Base-by-base conservation (phyloP, 2,888 invertebrate genomes). In the Trachelus troglodyta region DNA sequence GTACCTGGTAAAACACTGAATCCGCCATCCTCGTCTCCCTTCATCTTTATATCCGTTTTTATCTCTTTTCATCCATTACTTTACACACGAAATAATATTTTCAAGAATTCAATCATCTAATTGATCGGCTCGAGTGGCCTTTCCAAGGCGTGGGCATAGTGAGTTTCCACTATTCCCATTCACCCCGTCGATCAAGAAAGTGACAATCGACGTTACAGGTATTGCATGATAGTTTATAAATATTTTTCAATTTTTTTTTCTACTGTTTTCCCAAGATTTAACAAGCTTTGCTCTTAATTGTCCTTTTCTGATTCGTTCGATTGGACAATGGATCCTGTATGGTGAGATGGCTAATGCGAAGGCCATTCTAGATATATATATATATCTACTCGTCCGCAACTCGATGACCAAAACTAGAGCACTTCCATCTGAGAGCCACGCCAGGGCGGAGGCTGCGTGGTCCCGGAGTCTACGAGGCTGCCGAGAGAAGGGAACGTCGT, bases 401-500 rank as follows among this genome's bases (percentile, higher is more conserved):
- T 79, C 79, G 82, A 82, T 82, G 82, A 81, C 83, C 82, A 84
- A 80, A 83, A 82, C 82, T 82, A 83, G 81, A 80, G 78, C 81
- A 78, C 81, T 73, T 75, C 77, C 79, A 77, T 75, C 77, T 75
- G 79, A 77, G 73, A 69, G 80, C 83, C 83, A 83, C 84, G 85
- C 82, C 83, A 80, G 82, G 81, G 83, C 81, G 81, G 81, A 81
- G 81, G 80, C 80, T 77, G 76, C 73, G 75, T 78, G 77, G 76
- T 77, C 76, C 80, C 79, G 78, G 85, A 31, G 40, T 35, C 74
- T 74, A 79, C 77, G 82, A 75, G 77, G 76, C 78, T 76, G 78
- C 35, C 77, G 83, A 86, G 85, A 86, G 85, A 86, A 85, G 84
- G 84, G 86, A 85, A 86, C 83, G 79, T 79, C 80, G 79, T 81